Base-by-base conservation (phyloP, 2,113 vertebrate genomes). In the Notarius lentiginosus region DNA sequence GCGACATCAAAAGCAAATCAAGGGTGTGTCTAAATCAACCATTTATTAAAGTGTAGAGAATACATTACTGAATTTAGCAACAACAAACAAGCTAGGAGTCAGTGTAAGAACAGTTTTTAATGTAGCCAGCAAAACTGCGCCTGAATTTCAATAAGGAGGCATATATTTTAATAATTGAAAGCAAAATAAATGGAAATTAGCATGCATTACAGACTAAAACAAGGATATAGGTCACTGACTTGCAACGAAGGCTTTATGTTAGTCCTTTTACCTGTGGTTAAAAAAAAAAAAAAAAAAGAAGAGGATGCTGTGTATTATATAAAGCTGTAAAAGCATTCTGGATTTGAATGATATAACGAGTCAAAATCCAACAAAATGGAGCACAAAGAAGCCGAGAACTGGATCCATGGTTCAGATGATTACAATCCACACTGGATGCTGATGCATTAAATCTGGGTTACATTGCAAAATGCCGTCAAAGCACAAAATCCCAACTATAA, bases 281-380 rank as follows among this genome's bases (percentile, higher is more conserved):
- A 18, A 60, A 60, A 27, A 5, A 66, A n/a, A 66, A 7, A 30
- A 30, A 1, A 72, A 9, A 7, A 76, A 30, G 2, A 30, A 0
- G 22, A 53, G 11, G 5, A 56, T 20, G 7, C 49, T 55, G 14
- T 58, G 27, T 5, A 58, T 27, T 58, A 79, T 20, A 18, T 55
- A 56, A 9, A 27, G 15, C 30, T 30, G 4, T 0, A 9, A 34
- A 60, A 18, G 34, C 55, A 30, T 58, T 58, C 24, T 5, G 27
- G n/a, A 60, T 60, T 34, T 41, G 6, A 79, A 17, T 11, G 4
- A 27, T n/a, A 30, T 15, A 53, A 81, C n/a, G 49, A 68, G 24
- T 70, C 49, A 30, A 70, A 56, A 83, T 83, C 47, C 61, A 83
- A 83, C 49, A 53, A 68, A 49, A 65, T 83, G 65, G 51, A 83